Evolutionary conservation across 1,140 invertebrate species (phyloP).

Genomic region (Centruroides vittatus): DNA sequence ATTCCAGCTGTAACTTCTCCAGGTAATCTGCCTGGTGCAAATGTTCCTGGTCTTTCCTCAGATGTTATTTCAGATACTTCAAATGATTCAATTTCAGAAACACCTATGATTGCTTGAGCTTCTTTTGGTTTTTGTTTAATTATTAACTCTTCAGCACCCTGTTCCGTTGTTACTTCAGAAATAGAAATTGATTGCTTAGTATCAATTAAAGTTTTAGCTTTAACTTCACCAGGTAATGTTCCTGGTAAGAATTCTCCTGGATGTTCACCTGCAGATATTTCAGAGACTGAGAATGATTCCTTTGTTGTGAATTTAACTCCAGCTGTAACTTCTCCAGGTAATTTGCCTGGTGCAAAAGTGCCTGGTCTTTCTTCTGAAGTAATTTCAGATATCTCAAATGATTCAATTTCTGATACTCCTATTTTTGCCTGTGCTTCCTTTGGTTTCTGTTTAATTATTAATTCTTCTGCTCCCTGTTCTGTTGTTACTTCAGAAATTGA

Average conservation of each 20-base stretch:
- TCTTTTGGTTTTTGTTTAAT: not conserved
- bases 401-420: not conserved
- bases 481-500: no score
- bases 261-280: not conserved
- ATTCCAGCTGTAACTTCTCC: not conserved
- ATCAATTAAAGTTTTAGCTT: not conserved
- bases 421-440: not conserved
- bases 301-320: slow-evolving; percentile 5
- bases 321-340: slow-evolving; percentile 6
- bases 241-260: not conserved
- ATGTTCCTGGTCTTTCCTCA: slow-evolving; percentile 1
- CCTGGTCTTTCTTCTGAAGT: slow-evolving; percentile 8
- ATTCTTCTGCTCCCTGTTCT: not conserved
- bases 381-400: slow-evolving; percentile 3
- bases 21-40: slow-evolving; percentile 8
- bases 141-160: not conserved
- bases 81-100: slow-evolving; percentile 6
- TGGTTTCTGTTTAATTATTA: slow-evolving; percentile 6
- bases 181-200: not conserved
- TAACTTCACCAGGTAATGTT: not conserved
- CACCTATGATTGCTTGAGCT: no score
- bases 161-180: no score
- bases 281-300: slow-evolving; percentile 1
- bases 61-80: not conserved
- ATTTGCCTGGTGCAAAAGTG: slow-evolving; percentile 9